Evolutionary conservation across 2,113 vertebrate genomes (phyloP).

Genomic region (Eupsittula cactorum): DNA sequence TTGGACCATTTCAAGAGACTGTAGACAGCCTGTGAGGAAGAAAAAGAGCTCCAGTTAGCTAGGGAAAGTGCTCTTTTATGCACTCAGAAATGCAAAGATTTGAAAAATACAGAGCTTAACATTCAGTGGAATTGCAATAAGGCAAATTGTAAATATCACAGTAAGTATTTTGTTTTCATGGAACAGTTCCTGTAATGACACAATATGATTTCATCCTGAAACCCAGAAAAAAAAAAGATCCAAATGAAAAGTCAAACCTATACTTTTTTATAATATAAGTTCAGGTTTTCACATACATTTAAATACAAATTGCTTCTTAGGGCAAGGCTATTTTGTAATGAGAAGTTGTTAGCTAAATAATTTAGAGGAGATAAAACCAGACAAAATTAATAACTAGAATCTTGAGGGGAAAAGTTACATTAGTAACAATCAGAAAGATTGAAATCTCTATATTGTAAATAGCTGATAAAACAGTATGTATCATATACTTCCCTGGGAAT

Average conservation of each 20-base stretch:
- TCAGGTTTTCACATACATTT: background rate
- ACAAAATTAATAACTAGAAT: background rate
- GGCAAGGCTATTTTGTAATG: background rate
- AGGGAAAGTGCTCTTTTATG: slow-evolving; percentile 54
- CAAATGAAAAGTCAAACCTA: background rate
- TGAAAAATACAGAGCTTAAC: slow-evolving; percentile 64
- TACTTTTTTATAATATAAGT: background rate
- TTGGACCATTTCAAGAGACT: slow-evolving; percentile 28
- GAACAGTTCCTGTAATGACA: slow-evolving; percentile 1
- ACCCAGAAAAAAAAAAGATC: background rate
- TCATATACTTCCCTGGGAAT: background rate
- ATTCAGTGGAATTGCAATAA: slow-evolving; percentile 45
- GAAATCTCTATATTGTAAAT: background rate
- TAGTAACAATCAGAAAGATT: background rate
- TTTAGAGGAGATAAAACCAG: background rate
- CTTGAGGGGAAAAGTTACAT: background rate
- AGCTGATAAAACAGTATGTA: background rate
- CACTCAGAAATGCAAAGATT: slow-evolving; percentile 64
- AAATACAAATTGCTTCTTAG: background rate
- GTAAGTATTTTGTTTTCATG: slow-evolving; percentile 28
- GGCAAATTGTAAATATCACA: slow-evolving; percentile 20
- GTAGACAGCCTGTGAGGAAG: slow-evolving; percentile 17
- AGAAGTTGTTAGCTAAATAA: background rate
- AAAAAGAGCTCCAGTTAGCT: slow-evolving; percentile 41
- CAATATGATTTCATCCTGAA: background rate